These are phyloP conservation scores for Bursaphelenchus mucronatus DNA, from an alignment of 1,140 invertebrate species.

Conservation along the genomic window DNA sequence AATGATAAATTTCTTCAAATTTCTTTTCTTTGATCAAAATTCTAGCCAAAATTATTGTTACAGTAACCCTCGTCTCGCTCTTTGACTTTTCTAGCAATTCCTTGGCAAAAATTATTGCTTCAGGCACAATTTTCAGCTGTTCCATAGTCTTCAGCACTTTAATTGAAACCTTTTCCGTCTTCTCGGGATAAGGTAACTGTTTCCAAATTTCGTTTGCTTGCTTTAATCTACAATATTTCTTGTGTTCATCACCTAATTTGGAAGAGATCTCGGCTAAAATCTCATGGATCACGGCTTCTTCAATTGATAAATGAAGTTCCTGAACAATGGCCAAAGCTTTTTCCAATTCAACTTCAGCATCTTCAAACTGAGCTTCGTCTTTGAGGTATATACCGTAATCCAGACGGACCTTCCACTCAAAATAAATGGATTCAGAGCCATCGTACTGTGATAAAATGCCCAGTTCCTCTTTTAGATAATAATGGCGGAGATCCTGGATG, in stretches of 20 bases:
- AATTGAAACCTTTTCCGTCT: neutral
- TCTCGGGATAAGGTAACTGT: neutral
- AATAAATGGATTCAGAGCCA: neutral
- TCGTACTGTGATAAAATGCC: neutral
- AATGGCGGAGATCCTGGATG: neutral
- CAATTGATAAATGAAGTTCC: neutral
- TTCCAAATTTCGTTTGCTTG: neutral
- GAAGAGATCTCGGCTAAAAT: constrained; percentile 2
- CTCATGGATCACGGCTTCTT: constrained; percentile 10
- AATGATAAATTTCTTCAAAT: too few relatives aligned
- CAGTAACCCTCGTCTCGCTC: neutral
- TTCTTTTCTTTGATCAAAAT: too few relatives aligned
- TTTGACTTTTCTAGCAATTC: neutral
- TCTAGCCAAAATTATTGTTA: neutral
- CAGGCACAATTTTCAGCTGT: neutral
- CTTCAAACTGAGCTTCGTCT: neutral
- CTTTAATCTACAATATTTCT: neutral
- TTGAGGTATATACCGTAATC: constrained; percentile 10
- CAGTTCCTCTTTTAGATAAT: constrained; percentile 1
- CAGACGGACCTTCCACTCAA: constrained; percentile 2
- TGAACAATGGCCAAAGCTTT: constrained; percentile 10
- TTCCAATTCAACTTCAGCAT: constrained; percentile 1
- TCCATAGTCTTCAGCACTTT: neutral
- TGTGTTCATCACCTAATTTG: neutral
- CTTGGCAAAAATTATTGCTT: neutral